Percentiles rank a stretch among this genome's conserved stretches.
These are phyloP conservation scores for Chrysogorgia sp. DNA, from an alignment of 92 coral and sea anemone genomes.

Conservation along the genomic window DNA sequence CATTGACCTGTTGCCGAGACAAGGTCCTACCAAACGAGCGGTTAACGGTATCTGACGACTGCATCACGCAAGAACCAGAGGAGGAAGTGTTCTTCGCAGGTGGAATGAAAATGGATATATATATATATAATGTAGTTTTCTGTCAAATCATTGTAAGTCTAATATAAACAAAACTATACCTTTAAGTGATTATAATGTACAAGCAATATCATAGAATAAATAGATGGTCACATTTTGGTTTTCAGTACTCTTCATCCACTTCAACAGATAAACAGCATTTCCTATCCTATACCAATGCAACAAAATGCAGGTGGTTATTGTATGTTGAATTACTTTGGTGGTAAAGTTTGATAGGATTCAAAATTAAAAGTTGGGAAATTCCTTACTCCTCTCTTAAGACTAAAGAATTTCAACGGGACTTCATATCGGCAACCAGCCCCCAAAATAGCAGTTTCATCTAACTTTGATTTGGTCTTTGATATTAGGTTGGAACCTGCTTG, in stretches of 20 bases:
- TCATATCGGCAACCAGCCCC: slow-evolving; percentile 54
- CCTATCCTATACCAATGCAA: slow-evolving; percentile 46
- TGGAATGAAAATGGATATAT: too few relatives aligned
- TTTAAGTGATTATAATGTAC: slow-evolving; percentile 49
- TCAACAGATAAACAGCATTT: slow-evolving; percentile 54
- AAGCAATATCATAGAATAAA: slow-evolving; percentile 63
- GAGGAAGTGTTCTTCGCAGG: too few relatives aligned
- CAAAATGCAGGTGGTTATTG: too few relatives aligned
- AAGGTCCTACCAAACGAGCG: too few relatives aligned
- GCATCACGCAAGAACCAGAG: too few relatives aligned
- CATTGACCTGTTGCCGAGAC: too few relatives aligned
- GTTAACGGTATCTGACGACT: too few relatives aligned
- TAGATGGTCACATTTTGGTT: slow-evolving; percentile 21
- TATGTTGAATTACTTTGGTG: neutral
- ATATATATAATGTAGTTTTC: too few relatives aligned
- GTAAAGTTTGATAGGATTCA: neutral
- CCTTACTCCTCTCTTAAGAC: slow-evolving; percentile 57
- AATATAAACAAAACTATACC: too few relatives aligned
- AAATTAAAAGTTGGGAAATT: neutral
- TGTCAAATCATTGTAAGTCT: too few relatives aligned
- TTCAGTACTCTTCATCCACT: slow-evolving; percentile 44
- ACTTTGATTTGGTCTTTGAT: slow-evolving; percentile 40
- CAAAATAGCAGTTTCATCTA: slow-evolving; percentile 53
- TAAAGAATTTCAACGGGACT: slow-evolving; percentile 50
- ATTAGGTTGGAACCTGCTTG: slow-evolving; percentile 50